Evolutionary conservation across 23 tunicate genomes (phyloP), one percentile per base, ranked within the genome.

Genomic region (Phallusia fumigata): DNA sequence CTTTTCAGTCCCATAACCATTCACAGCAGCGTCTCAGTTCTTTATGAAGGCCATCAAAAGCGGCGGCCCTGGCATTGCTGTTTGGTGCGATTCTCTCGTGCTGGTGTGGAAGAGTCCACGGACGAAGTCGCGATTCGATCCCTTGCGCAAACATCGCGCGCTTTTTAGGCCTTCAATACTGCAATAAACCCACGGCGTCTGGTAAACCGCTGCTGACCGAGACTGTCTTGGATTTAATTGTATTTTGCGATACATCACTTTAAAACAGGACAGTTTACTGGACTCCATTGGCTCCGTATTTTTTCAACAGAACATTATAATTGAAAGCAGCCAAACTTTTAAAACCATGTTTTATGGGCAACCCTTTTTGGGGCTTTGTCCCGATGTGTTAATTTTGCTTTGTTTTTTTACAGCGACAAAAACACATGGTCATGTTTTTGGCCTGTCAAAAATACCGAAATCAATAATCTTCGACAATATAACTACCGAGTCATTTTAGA

Each of bases 21-120:
- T 40, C 47, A 40, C 47, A 40, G 69, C 69, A 58, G 69, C 69
- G 69, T 21, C 69, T 22, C 26, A 58, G 69, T 58, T 58, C 69
- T 58, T 58, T 58, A 58, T 58, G 69, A 24, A 58, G 16, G 69
- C 69, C 69, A 58, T 58, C 69, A 58, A 58, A 58, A 58, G 69
- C 28, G 69, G 69, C 69, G 69, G 13, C 69, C 69, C 69, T 58
- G 69, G 11, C 28, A 58, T 58, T 58, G 69, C 69, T 58, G 69
- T 58, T 58, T 58, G 69, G 69, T 58, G 69, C 69, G 26, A 58
- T 58, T 58, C 69, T 58, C 69, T 58, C 69, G 69, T 58, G 69
- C 69, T 58, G 69, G 69, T 58, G 69, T 58, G 69, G 69, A 58
- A 58, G 69, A 24, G 69, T 58, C 69, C 69, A 58, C 69, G 69